Conservation (phyloP, 1,140 invertebrate species). For the Agrilus planipennis region DNA sequence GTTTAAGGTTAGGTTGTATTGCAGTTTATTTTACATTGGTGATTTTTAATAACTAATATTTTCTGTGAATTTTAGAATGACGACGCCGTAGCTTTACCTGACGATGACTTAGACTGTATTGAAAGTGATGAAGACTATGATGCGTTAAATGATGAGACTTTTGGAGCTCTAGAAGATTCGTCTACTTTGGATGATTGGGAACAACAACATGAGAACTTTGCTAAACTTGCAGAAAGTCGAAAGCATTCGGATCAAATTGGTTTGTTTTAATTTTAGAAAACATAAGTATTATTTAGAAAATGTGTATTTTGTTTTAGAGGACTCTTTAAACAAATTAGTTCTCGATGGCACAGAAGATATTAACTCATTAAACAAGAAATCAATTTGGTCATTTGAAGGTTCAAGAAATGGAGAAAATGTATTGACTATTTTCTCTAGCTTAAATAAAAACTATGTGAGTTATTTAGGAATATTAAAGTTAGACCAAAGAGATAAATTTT, state of each 20-base stretch:
- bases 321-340: constrained; percentile 44
- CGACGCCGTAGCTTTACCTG: constrained; percentile 27
- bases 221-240: constrained; percentile 43
- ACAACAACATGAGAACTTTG: constrained; percentile 53
- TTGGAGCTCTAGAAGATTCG: constrained; percentile 55
- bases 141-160: constrained; percentile 82
- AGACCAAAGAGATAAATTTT: no score
- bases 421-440: no score
- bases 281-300: neutral
- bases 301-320: constrained; percentile 27
- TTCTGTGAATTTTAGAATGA: constrained; percentile 20
- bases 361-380: constrained; percentile 9
- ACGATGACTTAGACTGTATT: constrained; percentile 48
- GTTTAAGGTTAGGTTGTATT: neutral
- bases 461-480: no score
- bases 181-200: constrained; percentile 55
- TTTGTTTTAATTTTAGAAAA: constrained; percentile 9
- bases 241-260: constrained; percentile 33
- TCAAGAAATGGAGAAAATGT: constrained; percentile 22
- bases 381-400: constrained; percentile 24
- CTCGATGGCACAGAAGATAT: constrained; percentile 42
- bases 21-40: neutral
- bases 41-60: constrained; percentile 3
- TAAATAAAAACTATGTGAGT: no score
- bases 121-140: constrained; percentile 77